Percentiles rank a stretch among this genome's conserved stretches.
phyloP scores from a whole-genome alignment of 2,113 vertebrate species.

The Excalfactoria chinensis region DNA sequence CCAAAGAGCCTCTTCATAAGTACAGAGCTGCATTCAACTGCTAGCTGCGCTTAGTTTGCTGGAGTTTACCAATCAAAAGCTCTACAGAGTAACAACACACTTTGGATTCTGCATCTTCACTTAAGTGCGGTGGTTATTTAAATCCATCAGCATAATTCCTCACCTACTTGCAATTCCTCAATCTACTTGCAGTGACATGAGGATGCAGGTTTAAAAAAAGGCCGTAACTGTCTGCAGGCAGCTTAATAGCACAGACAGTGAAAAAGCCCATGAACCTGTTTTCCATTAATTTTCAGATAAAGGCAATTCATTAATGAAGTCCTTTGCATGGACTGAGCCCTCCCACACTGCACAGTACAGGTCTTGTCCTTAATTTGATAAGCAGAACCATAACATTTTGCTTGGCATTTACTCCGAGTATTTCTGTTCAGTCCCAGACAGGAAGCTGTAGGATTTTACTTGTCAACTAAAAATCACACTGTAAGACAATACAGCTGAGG shows the following conservation, averaged over 20 bases:
- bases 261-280: conserved; percentile 31
- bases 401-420: neutral
- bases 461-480: neutral
- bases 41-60: neutral
- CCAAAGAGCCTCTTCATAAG: conserved; percentile 60
- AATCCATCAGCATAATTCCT: conserved; percentile 76
- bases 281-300: conserved; percentile 13
- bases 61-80: conserved; percentile 63
- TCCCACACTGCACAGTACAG: neutral
- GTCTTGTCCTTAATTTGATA: neutral
- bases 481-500: neutral
- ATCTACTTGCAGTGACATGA: conserved; percentile 41
- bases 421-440: neutral
- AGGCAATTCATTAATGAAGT: conserved; percentile 4
- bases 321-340: neutral
- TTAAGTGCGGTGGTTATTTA: conserved; percentile 53
- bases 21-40: conserved; percentile 64
- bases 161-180: conserved; percentile 70
- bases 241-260: conserved; percentile 6
- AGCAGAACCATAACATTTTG: neutral
- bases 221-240: conserved; percentile 57
- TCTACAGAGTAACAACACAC: conserved; percentile 59
- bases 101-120: conserved; percentile 30
- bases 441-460: neutral
- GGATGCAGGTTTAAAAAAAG: conserved; percentile 42